Base-by-base conservation (phyloP, 2,888 invertebrate genomes). In the Xylota sylvarum region DNA sequence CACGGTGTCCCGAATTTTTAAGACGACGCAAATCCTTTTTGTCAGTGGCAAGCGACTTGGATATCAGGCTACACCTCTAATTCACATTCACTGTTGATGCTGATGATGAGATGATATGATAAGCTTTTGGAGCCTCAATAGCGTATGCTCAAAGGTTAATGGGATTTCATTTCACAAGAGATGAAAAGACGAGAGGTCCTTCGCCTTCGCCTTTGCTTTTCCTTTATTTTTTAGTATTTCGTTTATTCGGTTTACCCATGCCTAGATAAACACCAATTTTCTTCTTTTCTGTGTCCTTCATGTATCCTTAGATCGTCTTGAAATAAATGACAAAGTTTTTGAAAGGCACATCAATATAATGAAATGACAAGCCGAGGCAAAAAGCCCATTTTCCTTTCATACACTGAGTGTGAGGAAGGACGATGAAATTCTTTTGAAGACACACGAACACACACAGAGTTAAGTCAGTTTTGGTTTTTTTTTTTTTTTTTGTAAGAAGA, bases 301-400 rank as follows among this genome's bases (percentile, higher is more conserved):
- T 58, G 50, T 69, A 69, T 73, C 73, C 82, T 73, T 64, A 72
- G 82, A 81, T 78, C 77, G 81, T 85, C 82, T 86, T 82, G 64
- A 86, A 81, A 86, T 78, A 82, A 82, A 86, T 86, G 77, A 82
- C 82, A 86, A 82, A 74, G 48, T 86, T 86, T 86, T 86, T 81
- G 78, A 86, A 86, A 82, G 86, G 78, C 86, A 78, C 82, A 86
- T 86, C 77, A 86, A 78, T 86, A 86, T 74, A 86, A 86, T 86
- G 78, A 78, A 86, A 86, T 77, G 86, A 86, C 82, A 82, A 82
- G 62, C 60, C 67, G 62, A 74, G 62, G 62, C 65, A 78, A 70
- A 77, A 77, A 67, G 72, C 58, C 85, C 77, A 55, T 77, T 64
- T 52, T 48, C 65, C n/a, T 62, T 17, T 14, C 27, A 10, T 52